Percentiles rank a stretch among this genome's conserved stretches.
Conservation (phyloP, 2,888 invertebrate species). For the Synanthedon andrenaeformis region DNA sequence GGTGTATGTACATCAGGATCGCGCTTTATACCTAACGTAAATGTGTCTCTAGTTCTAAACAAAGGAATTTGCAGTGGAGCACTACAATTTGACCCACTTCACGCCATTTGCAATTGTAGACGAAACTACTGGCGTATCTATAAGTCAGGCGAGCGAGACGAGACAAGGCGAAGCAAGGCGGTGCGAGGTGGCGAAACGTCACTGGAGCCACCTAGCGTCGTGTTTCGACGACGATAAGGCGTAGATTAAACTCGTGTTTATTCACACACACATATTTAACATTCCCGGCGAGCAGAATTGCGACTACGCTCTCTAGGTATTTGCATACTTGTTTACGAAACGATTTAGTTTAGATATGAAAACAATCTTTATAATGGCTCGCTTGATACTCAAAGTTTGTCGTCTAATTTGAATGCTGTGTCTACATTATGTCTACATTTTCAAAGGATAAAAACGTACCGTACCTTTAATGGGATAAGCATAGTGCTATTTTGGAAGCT, state of each 20-base stretch:
- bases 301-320: conserved; percentile 47
- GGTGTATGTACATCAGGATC: background rate
- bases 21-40: background rate
- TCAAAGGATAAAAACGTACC: too few relatives aligned
- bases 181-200: conserved; percentile 9
- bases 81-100: background rate
- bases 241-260: conserved; percentile 63
- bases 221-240: conserved; percentile 45
- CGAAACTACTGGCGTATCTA: background rate
- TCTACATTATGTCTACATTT: too few relatives aligned
- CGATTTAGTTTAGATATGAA: conserved; percentile 44
- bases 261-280: conserved; percentile 51
- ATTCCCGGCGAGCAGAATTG: conserved; percentile 46
- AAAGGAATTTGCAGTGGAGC: background rate
- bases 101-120: background rate
- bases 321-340: conserved; percentile 61
- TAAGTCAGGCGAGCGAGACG: background rate
- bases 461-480: too few relatives aligned
- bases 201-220: conserved; percentile 12
- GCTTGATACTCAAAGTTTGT: background rate
- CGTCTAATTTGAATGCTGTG: background rate
- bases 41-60: background rate
- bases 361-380: background rate
- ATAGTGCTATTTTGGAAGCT: too few relatives aligned
- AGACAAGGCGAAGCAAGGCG: background rate